Evolutionary conservation across 2,797 vertebrate species (phyloP).

Genomic region (Phoxinus dragarum): DNA sequence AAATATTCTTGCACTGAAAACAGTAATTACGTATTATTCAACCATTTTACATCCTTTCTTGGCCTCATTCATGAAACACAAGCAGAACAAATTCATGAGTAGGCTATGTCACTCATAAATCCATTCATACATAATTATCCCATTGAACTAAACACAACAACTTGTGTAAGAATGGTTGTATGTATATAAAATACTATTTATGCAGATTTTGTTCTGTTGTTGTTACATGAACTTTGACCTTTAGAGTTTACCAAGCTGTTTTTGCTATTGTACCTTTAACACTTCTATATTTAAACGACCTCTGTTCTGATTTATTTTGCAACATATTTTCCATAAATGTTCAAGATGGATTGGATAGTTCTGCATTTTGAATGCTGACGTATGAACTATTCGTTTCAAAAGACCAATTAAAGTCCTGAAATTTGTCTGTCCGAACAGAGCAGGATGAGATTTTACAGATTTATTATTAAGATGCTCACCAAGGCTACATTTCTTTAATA

Average conservation of each 20-base stretch:
- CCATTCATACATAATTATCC: background rate
- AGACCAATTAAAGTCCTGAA: background rate
- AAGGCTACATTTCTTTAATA: background rate
- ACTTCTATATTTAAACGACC: background rate
- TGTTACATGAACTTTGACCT: background rate
- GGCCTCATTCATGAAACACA: background rate
- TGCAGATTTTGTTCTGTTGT: background rate
- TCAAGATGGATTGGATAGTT: background rate
- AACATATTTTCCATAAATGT: background rate
- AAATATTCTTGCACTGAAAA: background rate
- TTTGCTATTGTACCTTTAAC: background rate
- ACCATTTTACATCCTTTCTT: background rate
- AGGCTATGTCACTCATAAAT: background rate
- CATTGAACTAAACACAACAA: background rate
- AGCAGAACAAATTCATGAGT: background rate
- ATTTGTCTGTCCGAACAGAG: background rate
- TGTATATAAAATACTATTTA: background rate
- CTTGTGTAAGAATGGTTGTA: background rate
- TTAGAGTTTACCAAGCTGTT: background rate
- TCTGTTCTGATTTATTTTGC: background rate
- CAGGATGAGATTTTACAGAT: background rate
- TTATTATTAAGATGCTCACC: background rate
- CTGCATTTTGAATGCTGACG: background rate
- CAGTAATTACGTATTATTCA: conserved; percentile 21
- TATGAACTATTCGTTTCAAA: background rate